Conservation (phyloP, 2,113 vertebrate species). For the Larimichthys polyactis region DNA sequence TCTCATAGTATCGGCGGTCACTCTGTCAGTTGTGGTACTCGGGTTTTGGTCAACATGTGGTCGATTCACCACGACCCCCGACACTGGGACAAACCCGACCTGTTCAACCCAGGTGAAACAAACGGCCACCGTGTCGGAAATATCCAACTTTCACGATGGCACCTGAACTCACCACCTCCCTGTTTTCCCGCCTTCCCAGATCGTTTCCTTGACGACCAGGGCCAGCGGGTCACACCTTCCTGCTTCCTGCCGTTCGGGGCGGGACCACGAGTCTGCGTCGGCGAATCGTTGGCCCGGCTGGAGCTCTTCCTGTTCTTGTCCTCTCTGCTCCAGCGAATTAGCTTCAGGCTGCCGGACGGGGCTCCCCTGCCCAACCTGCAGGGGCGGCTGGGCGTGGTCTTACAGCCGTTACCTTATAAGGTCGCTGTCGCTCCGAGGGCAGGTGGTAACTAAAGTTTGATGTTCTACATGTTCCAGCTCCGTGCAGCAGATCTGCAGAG, state of each 20-base stretch:
- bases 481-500: too few relatives aligned
- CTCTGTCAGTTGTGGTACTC: constrained; percentile 73
- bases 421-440: constrained; percentile 65
- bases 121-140: not conserved
- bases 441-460: constrained; percentile 52
- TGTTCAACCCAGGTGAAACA: constrained; percentile 70
- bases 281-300: constrained; percentile 83
- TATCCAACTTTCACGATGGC: not conserved
- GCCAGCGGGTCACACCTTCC: constrained; percentile 67
- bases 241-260: constrained; percentile 86
- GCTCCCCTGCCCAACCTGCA: constrained; percentile 78
- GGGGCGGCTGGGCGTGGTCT: constrained; percentile 81
- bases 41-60: constrained; percentile 87
- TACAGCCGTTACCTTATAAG: constrained; percentile 80
- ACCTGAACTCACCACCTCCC: not conserved
- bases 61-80: constrained; percentile 83
- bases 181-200: constrained; percentile 59
- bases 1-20: constrained; percentile 76
- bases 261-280: constrained; percentile 85
- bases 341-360: constrained; percentile 67
- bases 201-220: constrained; percentile 80
- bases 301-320: constrained; percentile 86
- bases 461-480: too few relatives aligned
- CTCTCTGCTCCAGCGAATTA: constrained; percentile 83
- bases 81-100: constrained; percentile 81